These are phyloP conservation scores for Patella pellucida DNA, from an alignment of 2,888 invertebrate species.

Conservation along the genomic window DNA sequence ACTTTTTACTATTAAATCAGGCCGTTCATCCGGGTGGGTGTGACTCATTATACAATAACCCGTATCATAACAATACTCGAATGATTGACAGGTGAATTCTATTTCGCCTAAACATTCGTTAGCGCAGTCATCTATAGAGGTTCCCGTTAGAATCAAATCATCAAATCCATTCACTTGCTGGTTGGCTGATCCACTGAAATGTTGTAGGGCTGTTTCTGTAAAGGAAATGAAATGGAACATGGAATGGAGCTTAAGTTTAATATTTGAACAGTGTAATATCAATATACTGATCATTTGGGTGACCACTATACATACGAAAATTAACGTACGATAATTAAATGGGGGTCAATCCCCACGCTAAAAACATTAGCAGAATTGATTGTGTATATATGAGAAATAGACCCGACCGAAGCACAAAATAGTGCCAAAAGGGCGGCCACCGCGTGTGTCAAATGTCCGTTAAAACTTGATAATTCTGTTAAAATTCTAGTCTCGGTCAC, in stretches of 20 bases:
- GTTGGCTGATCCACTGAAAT: slow-evolving; percentile 42
- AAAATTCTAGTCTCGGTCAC: no score
- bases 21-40: slow-evolving; percentile 49
- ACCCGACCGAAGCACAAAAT: no score
- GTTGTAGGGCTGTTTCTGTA: slow-evolving; percentile 31
- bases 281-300: no score
- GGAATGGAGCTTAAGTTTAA: not conserved
- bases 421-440: no score
- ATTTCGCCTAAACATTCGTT: slow-evolving; percentile 42
- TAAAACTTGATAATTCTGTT: no score
- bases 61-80: slow-evolving; percentile 50
- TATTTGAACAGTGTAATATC: not conserved
- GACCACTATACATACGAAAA: no score
- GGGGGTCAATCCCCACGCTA: no score
- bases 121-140: slow-evolving; percentile 58
- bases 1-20: slow-evolving; percentile 35
- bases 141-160: slow-evolving; percentile 41
- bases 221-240: not conserved
- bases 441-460: no score
- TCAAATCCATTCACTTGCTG: slow-evolving; percentile 46
- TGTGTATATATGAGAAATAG: no score
- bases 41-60: slow-evolving; percentile 50
- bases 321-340: no score
- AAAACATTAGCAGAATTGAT: no score
- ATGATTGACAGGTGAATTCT: slow-evolving; percentile 51